phyloP scores from a whole-genome alignment of 1,140 invertebrate species.

The Mactra quadrangularis region DNA sequence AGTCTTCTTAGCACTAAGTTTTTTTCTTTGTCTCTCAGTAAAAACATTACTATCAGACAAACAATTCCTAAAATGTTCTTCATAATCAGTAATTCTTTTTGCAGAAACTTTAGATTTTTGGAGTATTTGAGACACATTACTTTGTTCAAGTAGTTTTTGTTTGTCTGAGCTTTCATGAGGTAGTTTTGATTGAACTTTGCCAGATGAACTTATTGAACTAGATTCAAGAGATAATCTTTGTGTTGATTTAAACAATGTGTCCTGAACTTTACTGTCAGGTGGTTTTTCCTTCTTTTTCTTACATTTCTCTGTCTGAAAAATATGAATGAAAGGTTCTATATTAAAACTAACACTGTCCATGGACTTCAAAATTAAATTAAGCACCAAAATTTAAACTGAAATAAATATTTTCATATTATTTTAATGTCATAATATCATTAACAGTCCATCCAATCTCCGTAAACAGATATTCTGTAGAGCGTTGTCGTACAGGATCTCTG shows the following conservation, averaged over 20 bases:
- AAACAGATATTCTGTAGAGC: no score
- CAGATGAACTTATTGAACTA: not conserved
- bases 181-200: no score
- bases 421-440: no score
- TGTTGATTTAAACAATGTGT: no score
- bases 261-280: not conserved
- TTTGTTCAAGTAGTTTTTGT: no score
- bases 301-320: not conserved
- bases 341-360: no score
- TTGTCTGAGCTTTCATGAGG: no score
- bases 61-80: slow-evolving; percentile 11
- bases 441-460: no score
- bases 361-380: slow-evolving; percentile 2
- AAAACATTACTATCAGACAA: slow-evolving; percentile 32
- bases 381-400: not conserved
- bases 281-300: not conserved
- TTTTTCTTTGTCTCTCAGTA: not conserved
- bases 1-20: not conserved
- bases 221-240: no score
- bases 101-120: not conserved
- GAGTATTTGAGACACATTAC: no score
- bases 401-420: not conserved
- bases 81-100: slow-evolving; percentile 3
- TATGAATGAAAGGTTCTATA: no score
- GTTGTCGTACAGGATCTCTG: no score